These are phyloP conservation scores for Cyphomyrus discorhynchus DNA, from an alignment of 2,113 vertebrate species.

Conservation along the genomic window DNA sequence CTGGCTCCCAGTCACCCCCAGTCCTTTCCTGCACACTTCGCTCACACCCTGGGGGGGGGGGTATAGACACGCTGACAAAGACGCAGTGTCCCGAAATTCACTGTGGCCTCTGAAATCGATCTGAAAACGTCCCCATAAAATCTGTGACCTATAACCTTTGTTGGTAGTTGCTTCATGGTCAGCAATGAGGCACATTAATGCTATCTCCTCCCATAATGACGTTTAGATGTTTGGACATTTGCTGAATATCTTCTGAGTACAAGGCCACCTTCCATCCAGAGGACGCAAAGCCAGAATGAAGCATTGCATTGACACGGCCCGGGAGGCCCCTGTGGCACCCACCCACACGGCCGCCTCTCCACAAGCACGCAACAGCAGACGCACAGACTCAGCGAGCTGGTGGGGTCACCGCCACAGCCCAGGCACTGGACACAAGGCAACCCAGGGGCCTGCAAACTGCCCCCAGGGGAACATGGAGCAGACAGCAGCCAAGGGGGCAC, in stretches of 20 bases:
- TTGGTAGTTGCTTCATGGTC: not conserved
- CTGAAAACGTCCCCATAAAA: not conserved
- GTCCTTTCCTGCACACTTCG: not conserved
- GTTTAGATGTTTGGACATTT: not conserved
- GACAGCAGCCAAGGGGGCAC: not conserved
- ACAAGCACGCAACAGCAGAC: not conserved
- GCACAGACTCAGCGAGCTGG: not conserved
- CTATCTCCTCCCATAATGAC: not conserved
- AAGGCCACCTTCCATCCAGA: slow-evolving; percentile 2
- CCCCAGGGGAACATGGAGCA: not conserved
- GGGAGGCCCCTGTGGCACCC: not conserved
- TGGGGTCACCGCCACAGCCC: not conserved
- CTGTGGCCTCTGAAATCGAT: not conserved
- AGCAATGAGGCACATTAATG: not conserved
- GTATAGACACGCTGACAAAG: not conserved
- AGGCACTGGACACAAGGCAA: slow-evolving; percentile 1
- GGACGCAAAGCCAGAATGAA: not conserved
- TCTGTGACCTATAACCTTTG: not conserved
- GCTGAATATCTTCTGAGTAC: not conserved
- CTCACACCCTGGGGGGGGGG: not conserved
- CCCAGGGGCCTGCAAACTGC: not conserved
- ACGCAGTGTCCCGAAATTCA: not conserved
- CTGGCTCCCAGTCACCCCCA: not conserved
- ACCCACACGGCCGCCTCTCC: not conserved
- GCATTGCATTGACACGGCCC: not conserved